Conservation (phyloP, 2,797 vertebrate species). For the Halcyon leucocephala region DNA sequence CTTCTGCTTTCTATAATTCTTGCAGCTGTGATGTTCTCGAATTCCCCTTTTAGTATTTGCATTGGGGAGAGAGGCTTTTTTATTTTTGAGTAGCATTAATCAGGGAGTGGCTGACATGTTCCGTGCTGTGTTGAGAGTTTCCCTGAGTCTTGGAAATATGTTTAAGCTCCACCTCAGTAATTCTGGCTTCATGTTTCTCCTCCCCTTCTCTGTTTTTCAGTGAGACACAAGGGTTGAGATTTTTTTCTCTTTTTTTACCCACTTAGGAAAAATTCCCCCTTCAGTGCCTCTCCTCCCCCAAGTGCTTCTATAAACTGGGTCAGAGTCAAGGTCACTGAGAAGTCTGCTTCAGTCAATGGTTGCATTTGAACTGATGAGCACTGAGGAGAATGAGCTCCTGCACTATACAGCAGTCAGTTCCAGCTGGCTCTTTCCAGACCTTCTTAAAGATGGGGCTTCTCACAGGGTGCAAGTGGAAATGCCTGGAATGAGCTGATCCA, state of each 20-base stretch:
- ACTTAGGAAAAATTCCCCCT: neutral
- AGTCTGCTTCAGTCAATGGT: slow-evolving; percentile 27
- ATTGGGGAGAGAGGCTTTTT: neutral
- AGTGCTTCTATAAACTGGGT: slow-evolving; percentile 16
- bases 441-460: slow-evolving; percentile 5
- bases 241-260: neutral
- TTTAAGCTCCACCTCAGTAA: slow-evolving; percentile 17
- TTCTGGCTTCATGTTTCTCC: neutral
- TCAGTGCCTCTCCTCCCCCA: neutral
- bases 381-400: slow-evolving; percentile 8
- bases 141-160: neutral
- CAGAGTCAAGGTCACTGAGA: slow-evolving; percentile 25
- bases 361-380: slow-evolving; percentile 22
- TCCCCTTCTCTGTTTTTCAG: neutral
- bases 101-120: neutral
- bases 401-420: neutral
- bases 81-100: neutral
- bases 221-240: neutral
- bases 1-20: neutral
- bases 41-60: neutral
- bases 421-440: slow-evolving; percentile 2
- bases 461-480: neutral
- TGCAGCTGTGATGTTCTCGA: neutral
- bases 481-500: slow-evolving; percentile 10
- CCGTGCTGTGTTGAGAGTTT: neutral